These are phyloP conservation scores for Nephrotoma flavescens DNA, from an alignment of 2,888 invertebrate species.

Conservation along the genomic window DNA sequence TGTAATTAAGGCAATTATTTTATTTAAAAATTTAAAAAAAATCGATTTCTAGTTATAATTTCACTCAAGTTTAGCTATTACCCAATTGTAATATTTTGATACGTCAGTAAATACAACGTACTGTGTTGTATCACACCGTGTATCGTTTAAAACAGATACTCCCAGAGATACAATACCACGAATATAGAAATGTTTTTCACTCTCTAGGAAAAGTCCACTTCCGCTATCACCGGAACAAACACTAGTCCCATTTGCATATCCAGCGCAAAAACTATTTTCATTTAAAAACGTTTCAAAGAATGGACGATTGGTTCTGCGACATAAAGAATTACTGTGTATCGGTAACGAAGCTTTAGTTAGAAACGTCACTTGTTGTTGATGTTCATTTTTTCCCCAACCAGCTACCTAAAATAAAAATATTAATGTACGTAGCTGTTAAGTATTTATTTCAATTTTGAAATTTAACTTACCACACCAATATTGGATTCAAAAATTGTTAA, in stretches of 20 bases:
- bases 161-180: conserved; percentile 14
- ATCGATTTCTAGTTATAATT: too few species aligned
- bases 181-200: conserved; percentile 7
- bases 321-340: conserved; percentile 20
- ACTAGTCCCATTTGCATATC: conserved; percentile 22
- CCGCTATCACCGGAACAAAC: conserved; percentile 40
- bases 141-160: conserved; percentile 14
- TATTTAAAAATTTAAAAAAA: too few species aligned
- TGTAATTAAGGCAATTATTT: too few species aligned
- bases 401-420: background rate
- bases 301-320: conserved; percentile 16
- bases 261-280: conserved; percentile 12
- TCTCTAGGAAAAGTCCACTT: conserved; percentile 30
- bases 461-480: background rate
- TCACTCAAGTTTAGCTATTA: conserved; percentile 8
- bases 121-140: conserved; percentile 32
- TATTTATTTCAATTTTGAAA: background rate
- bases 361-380: background rate
- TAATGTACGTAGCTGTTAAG: background rate
- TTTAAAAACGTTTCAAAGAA: conserved; percentile 11
- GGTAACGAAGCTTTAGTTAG: conserved; percentile 23
- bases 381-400: conserved; percentile 29
- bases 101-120: conserved; percentile 35
- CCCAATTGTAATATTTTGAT: conserved; percentile 23
- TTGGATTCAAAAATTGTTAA: background rate